Evolutionary conservation across 2,888 invertebrate species (phyloP).

Genomic region (Chrysolina americana): DNA sequence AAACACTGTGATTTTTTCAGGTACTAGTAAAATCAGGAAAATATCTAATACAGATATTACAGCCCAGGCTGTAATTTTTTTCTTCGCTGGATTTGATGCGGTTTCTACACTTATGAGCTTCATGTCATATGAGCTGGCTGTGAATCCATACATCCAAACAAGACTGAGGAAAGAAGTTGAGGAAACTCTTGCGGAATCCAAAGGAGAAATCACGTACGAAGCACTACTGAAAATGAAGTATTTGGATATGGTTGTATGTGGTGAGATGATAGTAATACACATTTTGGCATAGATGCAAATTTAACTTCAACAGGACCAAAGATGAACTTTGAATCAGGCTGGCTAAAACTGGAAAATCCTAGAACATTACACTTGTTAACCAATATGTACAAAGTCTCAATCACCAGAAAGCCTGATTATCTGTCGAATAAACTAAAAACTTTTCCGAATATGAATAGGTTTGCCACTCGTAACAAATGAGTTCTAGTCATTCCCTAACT

Average conservation of each 20-base stretch:
- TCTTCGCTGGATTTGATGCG: constrained; percentile 72
- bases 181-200: constrained; percentile 62
- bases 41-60: constrained; percentile 70
- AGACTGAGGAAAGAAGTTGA: constrained; percentile 69
- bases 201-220: constrained; percentile 67
- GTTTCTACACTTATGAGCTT: constrained; percentile 71
- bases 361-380: too few species aligned
- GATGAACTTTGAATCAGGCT: too few species aligned
- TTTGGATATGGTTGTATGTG: constrained; percentile 63
- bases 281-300: too few species aligned
- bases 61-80: constrained; percentile 73
- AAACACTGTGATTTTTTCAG: too few species aligned
- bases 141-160: constrained; percentile 70
- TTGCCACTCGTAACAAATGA: too few species aligned
- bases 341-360: too few species aligned
- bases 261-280: constrained; percentile 42
- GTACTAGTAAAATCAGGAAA: constrained; percentile 1
- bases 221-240: constrained; percentile 64
- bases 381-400: too few species aligned
- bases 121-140: constrained; percentile 73
- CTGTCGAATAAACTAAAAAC: too few species aligned
- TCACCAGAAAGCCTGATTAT: too few species aligned
- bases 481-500: too few species aligned
- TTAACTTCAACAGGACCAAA: too few species aligned
- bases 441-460: too few species aligned